Percentiles rank a stretch among this genome's conserved stretches.
These are phyloP conservation scores for Myotis yumanensis DNA, from an alignment of 2,113 vertebrate genomes.

Conservation along the genomic window DNA sequence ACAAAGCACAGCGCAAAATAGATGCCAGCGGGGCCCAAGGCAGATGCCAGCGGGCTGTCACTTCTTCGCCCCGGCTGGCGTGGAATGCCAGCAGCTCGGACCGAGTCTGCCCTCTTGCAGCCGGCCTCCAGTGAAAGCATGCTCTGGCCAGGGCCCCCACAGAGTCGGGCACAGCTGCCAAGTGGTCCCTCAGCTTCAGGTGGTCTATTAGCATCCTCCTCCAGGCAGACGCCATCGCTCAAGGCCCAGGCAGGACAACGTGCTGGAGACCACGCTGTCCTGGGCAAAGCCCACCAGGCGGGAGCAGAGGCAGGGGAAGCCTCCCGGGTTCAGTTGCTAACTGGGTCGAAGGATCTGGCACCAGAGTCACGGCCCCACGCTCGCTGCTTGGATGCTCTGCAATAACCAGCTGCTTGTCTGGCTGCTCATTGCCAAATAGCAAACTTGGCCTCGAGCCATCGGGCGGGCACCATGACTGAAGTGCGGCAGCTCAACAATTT, in stretches of 20 bases:
- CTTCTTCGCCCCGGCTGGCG: slow-evolving; percentile 22
- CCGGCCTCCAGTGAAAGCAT: not conserved
- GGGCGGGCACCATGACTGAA: slow-evolving; percentile 54
- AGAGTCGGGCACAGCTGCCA: not conserved
- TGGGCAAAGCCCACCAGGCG: not conserved
- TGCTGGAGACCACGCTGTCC: not conserved
- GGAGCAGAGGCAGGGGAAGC: not conserved
- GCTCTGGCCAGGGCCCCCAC: not conserved
- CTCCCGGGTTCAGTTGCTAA: slow-evolving; percentile 53
- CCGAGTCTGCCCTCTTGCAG: slow-evolving; percentile 6
- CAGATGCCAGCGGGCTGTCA: slow-evolving; percentile 49
- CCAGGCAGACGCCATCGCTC: not conserved
- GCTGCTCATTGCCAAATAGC: slow-evolving; percentile 66
- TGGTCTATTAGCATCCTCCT: slow-evolving; percentile 2
- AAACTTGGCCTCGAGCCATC: slow-evolving; percentile 35
- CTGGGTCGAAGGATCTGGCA: slow-evolving; percentile 62
- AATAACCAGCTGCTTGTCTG: slow-evolving; percentile 77
- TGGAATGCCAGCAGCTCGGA: not conserved
- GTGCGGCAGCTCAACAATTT: slow-evolving; percentile 60
- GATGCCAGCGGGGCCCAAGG: slow-evolving; percentile 28
- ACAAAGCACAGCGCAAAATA: slow-evolving; percentile 24
- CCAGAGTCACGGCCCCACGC: not conserved
- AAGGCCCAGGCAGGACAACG: not conserved
- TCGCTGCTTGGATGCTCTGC: not conserved
- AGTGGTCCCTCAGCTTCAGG: not conserved